A percentile compares a stretch with the other conserved stretches of the same genome.
These are phyloP conservation scores for Proteles cristata DNA, from an alignment of 2,113 vertebrate genomes.

Conservation along the genomic window DNA sequence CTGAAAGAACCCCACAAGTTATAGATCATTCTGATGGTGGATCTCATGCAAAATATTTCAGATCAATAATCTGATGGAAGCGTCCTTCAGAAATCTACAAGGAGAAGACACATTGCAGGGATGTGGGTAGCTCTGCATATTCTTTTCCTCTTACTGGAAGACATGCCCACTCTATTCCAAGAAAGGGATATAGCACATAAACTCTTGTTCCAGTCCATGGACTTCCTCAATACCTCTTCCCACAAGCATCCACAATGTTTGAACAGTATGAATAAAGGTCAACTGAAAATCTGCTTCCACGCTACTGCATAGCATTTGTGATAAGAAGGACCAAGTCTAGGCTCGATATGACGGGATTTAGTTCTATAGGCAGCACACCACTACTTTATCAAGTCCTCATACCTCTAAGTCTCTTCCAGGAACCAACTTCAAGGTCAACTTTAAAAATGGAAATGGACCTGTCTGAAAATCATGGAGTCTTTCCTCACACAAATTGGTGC, in stretches of 20 bases:
- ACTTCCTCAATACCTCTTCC: background rate
- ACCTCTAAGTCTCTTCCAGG: background rate
- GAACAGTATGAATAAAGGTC: background rate
- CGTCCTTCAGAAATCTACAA: background rate
- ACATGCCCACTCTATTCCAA: background rate
- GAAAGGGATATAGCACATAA: background rate
- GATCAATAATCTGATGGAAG: background rate
- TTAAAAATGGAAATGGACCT: background rate
- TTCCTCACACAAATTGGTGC: background rate
- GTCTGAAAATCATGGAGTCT: background rate
- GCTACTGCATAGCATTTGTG: background rate
- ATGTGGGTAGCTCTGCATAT: accelerated
- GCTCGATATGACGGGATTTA: background rate
- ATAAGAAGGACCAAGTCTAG: too few relatives aligned
- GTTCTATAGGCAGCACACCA: background rate
- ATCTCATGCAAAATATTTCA: background rate
- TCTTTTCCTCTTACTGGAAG: background rate
- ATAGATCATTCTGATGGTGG: background rate
- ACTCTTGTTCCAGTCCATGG: background rate
- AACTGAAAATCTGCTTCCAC: background rate
- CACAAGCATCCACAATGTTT: background rate
- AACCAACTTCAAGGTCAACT: background rate
- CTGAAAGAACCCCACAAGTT: background rate
- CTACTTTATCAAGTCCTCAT: background rate
- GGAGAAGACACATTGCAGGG: background rate